Conservation (phyloP, 2,888 invertebrate species). For the Falcaria lacertinaria region DNA sequence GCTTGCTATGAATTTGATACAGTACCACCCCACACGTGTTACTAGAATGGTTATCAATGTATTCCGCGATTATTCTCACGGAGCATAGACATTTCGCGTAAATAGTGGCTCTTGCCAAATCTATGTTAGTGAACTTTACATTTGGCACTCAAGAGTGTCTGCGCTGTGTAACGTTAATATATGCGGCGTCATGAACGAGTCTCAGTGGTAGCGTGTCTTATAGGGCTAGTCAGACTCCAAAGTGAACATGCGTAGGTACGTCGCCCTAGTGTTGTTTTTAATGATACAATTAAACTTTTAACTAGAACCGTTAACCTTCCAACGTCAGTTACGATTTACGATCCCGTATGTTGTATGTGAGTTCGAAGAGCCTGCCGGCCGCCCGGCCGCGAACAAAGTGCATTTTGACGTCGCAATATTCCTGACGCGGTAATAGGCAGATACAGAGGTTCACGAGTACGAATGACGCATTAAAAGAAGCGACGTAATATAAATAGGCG, state of each 20-base stretch:
- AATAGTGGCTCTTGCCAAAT: conserved; percentile 71
- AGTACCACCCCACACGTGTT: conserved; percentile 13
- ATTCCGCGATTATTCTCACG: conserved; percentile 37
- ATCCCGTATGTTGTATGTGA: no score
- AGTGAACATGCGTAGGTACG: conserved; percentile 32
- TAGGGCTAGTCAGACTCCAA: conserved; percentile 65
- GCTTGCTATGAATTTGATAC: conserved; percentile 7
- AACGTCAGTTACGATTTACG: conserved; percentile 9
- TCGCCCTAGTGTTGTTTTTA: conserved; percentile 27
- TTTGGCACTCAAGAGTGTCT: conserved; percentile 72
- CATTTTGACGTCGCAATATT: conserved; percentile 27
- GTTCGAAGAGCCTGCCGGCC: conserved; percentile 25
- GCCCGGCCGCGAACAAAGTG: conserved; percentile 16
- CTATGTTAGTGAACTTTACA: conserved; percentile 77
- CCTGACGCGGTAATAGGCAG: conserved; percentile 22
- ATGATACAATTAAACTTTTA: conserved; percentile 20
- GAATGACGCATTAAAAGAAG: conserved; percentile 35
- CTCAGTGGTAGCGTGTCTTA: conserved; percentile 54
- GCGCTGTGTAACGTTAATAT: conserved; percentile 76
- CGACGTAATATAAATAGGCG: conserved; percentile 30
- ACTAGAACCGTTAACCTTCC: conserved; percentile 33
- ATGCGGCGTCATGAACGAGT: conserved; percentile 76
- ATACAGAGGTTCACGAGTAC: conserved; percentile 18
- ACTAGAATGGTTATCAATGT: conserved; percentile 25
- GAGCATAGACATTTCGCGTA: conserved; percentile 58